These are phyloP conservation scores for Heliconius ismenius DNA, from an alignment of 2,888 invertebrate species.

Conservation along the genomic window DNA sequence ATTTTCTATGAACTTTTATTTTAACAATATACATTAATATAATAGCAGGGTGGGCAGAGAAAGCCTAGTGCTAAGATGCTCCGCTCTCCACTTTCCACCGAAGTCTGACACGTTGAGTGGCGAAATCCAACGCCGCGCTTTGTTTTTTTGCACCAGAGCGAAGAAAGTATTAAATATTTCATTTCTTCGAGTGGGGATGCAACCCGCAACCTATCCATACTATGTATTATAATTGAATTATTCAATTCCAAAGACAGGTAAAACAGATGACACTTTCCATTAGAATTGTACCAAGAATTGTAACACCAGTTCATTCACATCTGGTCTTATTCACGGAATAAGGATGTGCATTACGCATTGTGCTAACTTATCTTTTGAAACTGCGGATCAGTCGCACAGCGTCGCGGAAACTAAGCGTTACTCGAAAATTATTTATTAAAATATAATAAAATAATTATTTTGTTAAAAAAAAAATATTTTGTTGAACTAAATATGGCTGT, in stretches of 20 bases:
- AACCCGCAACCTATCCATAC: no score
- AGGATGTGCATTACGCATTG: constrained; percentile 47
- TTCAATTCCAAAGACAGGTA: not conserved
- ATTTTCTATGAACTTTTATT: not conserved
- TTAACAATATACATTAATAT: not conserved
- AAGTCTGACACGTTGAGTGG: no score
- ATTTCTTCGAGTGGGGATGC: no score
- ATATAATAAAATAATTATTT: not conserved
- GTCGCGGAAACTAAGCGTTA: constrained; percentile 28
- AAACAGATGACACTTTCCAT: constrained; percentile 10
- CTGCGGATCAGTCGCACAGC: constrained; percentile 34
- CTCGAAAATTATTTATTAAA: constrained; percentile 22
- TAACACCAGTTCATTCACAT: constrained; percentile 41
- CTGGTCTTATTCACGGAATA: constrained; percentile 46
- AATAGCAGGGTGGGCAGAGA: no score
- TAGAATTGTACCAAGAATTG: constrained; percentile 21
- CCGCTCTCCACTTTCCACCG: no score
- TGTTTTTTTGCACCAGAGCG: no score
- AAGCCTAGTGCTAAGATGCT: no score
- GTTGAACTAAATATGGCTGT: constrained; percentile 22
- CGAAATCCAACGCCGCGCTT: no score
- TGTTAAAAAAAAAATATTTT: not conserved
- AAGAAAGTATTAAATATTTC: no score
- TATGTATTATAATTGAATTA: no score
- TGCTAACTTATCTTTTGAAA: constrained; percentile 33